phyloP scores from a whole-genome alignment of 2,888 invertebrate species.

The Pollenia angustigena region DNA sequence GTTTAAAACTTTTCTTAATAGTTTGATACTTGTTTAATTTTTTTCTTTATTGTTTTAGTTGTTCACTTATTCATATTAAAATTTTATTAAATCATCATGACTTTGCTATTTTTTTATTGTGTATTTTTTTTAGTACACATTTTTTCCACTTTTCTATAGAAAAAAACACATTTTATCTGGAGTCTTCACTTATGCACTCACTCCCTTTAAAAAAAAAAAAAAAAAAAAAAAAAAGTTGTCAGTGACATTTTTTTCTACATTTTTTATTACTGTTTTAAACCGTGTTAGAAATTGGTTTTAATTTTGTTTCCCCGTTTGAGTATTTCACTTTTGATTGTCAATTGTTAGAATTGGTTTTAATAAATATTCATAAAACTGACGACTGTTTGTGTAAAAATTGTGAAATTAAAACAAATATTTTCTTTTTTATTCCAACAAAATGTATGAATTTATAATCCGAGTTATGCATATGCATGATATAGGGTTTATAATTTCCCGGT shows the following conservation, averaged over 20 bases:
- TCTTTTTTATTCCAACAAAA: not conserved
- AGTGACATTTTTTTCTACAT: conserved; percentile 40
- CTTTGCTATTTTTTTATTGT: conserved; percentile 57
- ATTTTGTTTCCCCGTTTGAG: not conserved
- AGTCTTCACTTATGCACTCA: not conserved
- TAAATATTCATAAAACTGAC: conserved; percentile 34
- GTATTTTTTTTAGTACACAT: not conserved
- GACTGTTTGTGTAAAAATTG: conserved; percentile 15
- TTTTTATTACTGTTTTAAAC: conserved; percentile 21
- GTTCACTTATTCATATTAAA: conserved; percentile 41
- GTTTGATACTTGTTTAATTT: conserved; percentile 10
- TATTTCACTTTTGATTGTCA: not conserved
- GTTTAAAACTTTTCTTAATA: conserved; percentile 26
- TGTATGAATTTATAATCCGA: not conserved
- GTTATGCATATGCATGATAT: no score
- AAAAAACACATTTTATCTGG: not conserved
- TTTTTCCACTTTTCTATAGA: not conserved
- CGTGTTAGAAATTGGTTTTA: conserved; percentile 31
- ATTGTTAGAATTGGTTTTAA: conserved; percentile 16
- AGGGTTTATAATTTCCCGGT: no score
- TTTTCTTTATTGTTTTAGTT: not conserved
- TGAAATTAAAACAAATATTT: conserved; percentile 13
- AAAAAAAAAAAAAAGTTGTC: not conserved
- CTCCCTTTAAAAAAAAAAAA: not conserved
- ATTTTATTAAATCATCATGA: conserved; percentile 69